Base-by-base conservation (phyloP, 2,797 vertebrate species). In the Chrysocyon brachyurus region DNA sequence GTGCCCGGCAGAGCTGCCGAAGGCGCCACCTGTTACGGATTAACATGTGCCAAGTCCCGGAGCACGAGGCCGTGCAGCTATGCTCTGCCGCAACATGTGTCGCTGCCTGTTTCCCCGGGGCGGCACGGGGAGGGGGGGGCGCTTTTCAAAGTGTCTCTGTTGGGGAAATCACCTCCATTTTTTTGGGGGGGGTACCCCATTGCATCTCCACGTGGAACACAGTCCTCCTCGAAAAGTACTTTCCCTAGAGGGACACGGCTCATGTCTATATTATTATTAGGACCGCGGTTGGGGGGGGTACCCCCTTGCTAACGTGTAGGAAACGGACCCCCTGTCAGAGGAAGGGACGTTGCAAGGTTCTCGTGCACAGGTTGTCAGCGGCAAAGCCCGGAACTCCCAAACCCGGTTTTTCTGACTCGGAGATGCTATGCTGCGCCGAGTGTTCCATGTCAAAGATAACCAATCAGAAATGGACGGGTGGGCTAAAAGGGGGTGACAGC, bases 21-120 rank as follows among this genome's bases (percentile, higher is more conserved):
- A 70, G 77, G 90, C 52, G 24, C 96, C 98, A 98, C 97, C 98
- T 98, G 98, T 98, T 96, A 87, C 63, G 97, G 97, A 95, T 96
- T 95, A 97, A 68, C 81, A 2, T 84, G 96, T 92, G 96, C 96
- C 96, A 96, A 92, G 95, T 87, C 91, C 72, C 24, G 8, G 87
- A 82, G 91, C 66, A 40, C 24, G 83, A 77, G 95, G 95, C 88
- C 46, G 40, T 7, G 93, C 63, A 24, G 87, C 70, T 52, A 28
- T 40, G 77, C 26, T 64, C 94, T 49, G 19, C 56, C 12, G 87
- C 82, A 87, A 94, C 97, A 97, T 79, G 97, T 98, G 98, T 97
- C 81, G 16, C 96, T 96, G 97, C 92, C 96, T 81, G 94, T 97
- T 88, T 92, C 33, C 75, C 28, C n/a, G 1, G 33, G 68, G 54